A percentile compares a stretch with the other conserved stretches of the same genome.
Evolutionary conservation across 2,113 vertebrate species (phyloP).

Genomic region (Galemys pyrenaicus): DNA sequence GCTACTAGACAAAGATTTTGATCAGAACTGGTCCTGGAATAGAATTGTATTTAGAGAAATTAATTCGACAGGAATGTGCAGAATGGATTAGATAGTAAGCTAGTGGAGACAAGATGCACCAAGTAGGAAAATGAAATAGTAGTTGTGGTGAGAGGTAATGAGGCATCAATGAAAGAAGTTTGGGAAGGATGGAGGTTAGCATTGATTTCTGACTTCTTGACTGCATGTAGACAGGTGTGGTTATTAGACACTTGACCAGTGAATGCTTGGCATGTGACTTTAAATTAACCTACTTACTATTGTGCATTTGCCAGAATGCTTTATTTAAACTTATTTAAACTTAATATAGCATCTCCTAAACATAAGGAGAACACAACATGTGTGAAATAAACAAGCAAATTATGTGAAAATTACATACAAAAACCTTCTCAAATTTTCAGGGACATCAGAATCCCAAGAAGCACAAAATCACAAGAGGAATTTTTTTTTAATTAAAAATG

Average conservation of each 20-base stretch:
- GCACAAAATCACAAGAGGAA: neutral
- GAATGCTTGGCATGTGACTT: neutral
- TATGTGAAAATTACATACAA: neutral
- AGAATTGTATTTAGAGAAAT: constrained; percentile 57
- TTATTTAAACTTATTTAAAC: neutral
- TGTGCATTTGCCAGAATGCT: neutral
- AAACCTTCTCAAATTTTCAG: neutral
- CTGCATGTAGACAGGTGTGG: neutral
- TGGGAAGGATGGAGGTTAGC: neutral
- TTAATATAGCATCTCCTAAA: neutral
- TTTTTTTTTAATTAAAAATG: neutral
- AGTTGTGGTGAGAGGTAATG: neutral
- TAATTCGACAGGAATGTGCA: constrained; percentile 59
- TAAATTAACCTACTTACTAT: neutral
- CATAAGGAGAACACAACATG: neutral
- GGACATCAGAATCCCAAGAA: neutral
- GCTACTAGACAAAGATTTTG: neutral
- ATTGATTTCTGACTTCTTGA: neutral
- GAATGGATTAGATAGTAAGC: constrained; percentile 30
- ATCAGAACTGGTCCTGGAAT: neutral
- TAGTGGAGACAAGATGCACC: neutral
- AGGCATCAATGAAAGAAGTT: constrained; percentile 34
- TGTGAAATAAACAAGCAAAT: neutral
- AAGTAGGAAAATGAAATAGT: constrained; percentile 48
- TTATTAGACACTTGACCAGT: neutral